Conservation (phyloP, 2,888 invertebrate species). For the Chelonus formosanus region DNA sequence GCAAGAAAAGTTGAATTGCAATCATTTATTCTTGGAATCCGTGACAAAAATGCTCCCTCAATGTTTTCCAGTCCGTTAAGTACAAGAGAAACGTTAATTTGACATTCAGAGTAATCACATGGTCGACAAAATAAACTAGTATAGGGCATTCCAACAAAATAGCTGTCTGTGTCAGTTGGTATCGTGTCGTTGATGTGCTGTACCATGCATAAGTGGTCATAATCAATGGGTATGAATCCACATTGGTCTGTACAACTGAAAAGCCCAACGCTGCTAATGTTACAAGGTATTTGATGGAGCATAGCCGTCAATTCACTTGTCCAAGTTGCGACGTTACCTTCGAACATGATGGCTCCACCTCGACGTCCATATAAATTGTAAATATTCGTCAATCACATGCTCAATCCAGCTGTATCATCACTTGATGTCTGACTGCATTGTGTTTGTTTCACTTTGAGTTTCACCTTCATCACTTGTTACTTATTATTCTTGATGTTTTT, state of each 20-base stretch:
- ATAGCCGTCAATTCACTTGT: slow-evolving; percentile 48
- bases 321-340: slow-evolving; percentile 45
- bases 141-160: slow-evolving; percentile 35
- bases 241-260: slow-evolving; percentile 47
- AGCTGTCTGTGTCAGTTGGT: slow-evolving; percentile 1
- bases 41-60: slow-evolving; percentile 52
- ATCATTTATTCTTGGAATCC: slow-evolving; percentile 46
- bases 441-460: slow-evolving; percentile 15
- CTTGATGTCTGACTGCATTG: slow-evolving; percentile 24
- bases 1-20: slow-evolving; percentile 46
- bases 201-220: slow-evolving; percentile 51
- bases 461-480: too few species aligned
- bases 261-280: slow-evolving; percentile 40
- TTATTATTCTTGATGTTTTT: too few species aligned
- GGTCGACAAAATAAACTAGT: slow-evolving; percentile 50
- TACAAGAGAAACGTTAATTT: slow-evolving; percentile 51
- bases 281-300: slow-evolving; percentile 51
- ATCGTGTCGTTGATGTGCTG: slow-evolving; percentile 30
- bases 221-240: slow-evolving; percentile 39
- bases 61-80: slow-evolving; percentile 51
- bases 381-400: slow-evolving; percentile 21
- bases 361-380: slow-evolving; percentile 1
- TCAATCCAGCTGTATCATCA: slow-evolving; percentile 12
- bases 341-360: slow-evolving; percentile 38
- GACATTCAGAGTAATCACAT: slow-evolving; percentile 48